A percentile compares a stretch with the other conserved stretches of the same genome.
These are phyloP conservation scores for Promerops cafer DNA, from an alignment of 2,113 vertebrate species.

Conservation along the genomic window DNA sequence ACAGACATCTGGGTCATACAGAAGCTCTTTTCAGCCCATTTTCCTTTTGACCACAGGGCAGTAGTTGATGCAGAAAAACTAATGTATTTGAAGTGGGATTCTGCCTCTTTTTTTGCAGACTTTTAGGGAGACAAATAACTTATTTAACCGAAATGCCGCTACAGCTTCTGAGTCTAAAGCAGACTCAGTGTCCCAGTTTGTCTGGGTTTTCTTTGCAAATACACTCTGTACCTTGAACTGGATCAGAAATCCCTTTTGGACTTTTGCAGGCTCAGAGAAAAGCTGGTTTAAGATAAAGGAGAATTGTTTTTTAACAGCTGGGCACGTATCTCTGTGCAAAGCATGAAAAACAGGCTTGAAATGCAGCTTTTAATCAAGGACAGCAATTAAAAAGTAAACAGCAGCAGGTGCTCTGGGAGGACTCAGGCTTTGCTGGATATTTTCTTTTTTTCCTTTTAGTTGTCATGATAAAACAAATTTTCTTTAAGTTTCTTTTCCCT, in stretches of 20 bases:
- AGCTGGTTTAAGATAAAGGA: neutral
- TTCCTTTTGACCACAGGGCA: neutral
- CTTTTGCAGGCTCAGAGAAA: neutral
- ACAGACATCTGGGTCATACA: neutral
- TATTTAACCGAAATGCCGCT: neutral
- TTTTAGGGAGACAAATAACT: neutral
- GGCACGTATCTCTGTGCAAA: neutral
- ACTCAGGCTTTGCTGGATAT: neutral
- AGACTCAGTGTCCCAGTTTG: neutral
- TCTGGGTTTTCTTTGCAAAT: neutral
- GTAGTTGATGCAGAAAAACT: neutral
- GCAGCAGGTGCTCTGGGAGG: neutral
- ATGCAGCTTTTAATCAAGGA: neutral
- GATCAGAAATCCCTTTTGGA: neutral
- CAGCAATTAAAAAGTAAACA: neutral
- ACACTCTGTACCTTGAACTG: neutral
- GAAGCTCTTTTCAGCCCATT: neutral
- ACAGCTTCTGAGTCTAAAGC: neutral
- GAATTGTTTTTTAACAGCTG: neutral
- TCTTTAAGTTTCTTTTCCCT: neutral
- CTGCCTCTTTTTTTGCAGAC: neutral
- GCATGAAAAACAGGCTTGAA: neutral
- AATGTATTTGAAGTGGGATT: neutral
- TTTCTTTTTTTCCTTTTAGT: neutral
- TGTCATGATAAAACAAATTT: neutral